A percentile compares a stretch with the other conserved stretches of the same genome.
Conservation (phyloP, 2,888 invertebrate genomes). For the Neoaliturus tenellus region DNA sequence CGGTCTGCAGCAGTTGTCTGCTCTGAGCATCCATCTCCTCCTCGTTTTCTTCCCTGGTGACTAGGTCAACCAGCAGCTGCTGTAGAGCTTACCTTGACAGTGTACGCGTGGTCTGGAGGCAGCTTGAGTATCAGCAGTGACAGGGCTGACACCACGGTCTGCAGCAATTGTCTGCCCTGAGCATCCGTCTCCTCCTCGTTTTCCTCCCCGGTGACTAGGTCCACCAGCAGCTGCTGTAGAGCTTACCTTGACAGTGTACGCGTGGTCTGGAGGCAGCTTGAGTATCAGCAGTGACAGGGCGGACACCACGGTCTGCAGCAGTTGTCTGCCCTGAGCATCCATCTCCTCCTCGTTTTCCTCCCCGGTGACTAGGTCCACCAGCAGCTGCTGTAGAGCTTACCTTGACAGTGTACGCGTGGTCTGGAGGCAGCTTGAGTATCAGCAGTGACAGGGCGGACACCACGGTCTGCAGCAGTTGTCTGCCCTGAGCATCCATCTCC, state of each 20-base stretch:
- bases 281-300: too few species aligned
- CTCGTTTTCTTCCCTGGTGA: too few species aligned
- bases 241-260: too few species aligned
- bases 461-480: constrained; percentile 67
- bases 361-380: too few species aligned
- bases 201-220: constrained; percentile 67
- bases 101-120: not conserved
- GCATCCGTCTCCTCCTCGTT: constrained; percentile 69
- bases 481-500: constrained; percentile 70
- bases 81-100: constrained; percentile 1
- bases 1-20: too few species aligned
- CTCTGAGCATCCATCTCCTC: too few species aligned
- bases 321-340: too few species aligned
- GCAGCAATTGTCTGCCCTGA: constrained; percentile 70
- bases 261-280: too few species aligned
- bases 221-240: too few species aligned
- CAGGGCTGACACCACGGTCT: constrained; percentile 69
- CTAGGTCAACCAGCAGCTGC: too few species aligned
- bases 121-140: constrained; percentile 39
- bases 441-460: constrained; percentile 68
- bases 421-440: constrained; percentile 14
- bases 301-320: too few species aligned
- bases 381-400: not conserved
- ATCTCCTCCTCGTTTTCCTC: too few species aligned
- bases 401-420: constrained; percentile 3